A percentile compares a stretch with the other conserved stretches of the same genome.
Evolutionary conservation across 2,113 vertebrate species (phyloP).

Genomic region (Addax nasomaculatus): DNA sequence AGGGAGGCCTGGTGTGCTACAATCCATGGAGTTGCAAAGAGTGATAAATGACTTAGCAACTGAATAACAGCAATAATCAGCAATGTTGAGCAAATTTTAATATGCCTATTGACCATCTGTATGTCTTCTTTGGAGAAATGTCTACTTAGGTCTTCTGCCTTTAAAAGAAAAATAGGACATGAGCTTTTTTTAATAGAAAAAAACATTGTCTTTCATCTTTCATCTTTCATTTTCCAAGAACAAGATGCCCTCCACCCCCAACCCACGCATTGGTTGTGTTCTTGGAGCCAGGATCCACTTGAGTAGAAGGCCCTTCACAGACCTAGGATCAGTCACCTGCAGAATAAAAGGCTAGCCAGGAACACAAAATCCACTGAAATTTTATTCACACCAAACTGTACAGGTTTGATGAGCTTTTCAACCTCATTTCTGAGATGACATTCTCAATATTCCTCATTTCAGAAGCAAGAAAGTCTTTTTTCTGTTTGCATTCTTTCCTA

Average conservation of each 20-base stretch:
- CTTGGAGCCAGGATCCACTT: neutral
- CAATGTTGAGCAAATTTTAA: neutral
- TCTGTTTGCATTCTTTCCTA: neutral
- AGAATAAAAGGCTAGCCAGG: neutral
- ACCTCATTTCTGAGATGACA: neutral
- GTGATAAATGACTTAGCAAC: neutral
- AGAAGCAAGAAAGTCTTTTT: neutral
- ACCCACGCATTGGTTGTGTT: fast-evolving
- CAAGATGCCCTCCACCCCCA: fast-evolving
- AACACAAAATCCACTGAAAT: neutral
- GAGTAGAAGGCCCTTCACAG: too few species aligned
- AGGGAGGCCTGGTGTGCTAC: neutral
- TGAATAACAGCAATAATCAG: neutral
- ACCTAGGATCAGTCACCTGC: fast-evolving
- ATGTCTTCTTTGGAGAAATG: neutral
- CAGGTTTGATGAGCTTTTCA: too few species aligned
- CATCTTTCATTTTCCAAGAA: neutral
- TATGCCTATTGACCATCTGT: neutral
- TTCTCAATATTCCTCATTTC: neutral
- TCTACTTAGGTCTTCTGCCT: neutral
- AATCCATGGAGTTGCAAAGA: neutral
- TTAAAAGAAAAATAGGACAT: neutral
- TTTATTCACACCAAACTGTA: neutral
- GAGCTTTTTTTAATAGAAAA: neutral
- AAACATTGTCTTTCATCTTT: neutral